A percentile compares a stretch with the other conserved stretches of the same genome.
Conservation (phyloP, 2,797 vertebrate genomes). For the Silurus aristotelis region DNA sequence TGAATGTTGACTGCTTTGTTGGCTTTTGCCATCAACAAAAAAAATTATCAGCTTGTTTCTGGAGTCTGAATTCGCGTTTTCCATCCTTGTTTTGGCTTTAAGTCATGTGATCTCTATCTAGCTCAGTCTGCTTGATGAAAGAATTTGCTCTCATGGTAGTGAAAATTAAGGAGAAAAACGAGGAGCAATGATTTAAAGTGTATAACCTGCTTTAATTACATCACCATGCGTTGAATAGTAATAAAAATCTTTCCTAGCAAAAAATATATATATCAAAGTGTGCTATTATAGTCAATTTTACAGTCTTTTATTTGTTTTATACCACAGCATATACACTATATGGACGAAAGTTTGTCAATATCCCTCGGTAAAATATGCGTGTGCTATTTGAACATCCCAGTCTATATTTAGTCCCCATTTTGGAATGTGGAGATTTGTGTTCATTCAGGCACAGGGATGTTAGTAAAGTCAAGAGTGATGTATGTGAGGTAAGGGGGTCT, state of each 20-base stretch:
- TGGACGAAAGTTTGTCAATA: too few relatives aligned
- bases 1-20: not conserved
- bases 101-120: not conserved
- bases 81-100: not conserved
- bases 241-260: not conserved
- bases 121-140: conserved; percentile 8
- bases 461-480: too few relatives aligned
- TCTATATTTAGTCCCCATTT: too few relatives aligned
- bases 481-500: too few relatives aligned
- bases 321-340: not conserved
- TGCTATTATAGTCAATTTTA: not conserved
- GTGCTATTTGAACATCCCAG: too few relatives aligned
- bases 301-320: not conserved
- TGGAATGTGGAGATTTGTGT: too few relatives aligned
- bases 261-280: not conserved
- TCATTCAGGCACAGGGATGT: too few relatives aligned
- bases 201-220: not conserved
- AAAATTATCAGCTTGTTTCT: conserved; percentile 11
- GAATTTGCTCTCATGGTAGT: not conserved
- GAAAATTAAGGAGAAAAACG: not conserved
- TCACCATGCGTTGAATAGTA: not conserved
- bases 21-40: not conserved
- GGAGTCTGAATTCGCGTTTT: not conserved
- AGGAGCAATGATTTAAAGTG: too few relatives aligned
- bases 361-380: too few relatives aligned